Base-by-base conservation (phyloP, 2,888 invertebrate species). In the Drosophila greeni region DNA sequence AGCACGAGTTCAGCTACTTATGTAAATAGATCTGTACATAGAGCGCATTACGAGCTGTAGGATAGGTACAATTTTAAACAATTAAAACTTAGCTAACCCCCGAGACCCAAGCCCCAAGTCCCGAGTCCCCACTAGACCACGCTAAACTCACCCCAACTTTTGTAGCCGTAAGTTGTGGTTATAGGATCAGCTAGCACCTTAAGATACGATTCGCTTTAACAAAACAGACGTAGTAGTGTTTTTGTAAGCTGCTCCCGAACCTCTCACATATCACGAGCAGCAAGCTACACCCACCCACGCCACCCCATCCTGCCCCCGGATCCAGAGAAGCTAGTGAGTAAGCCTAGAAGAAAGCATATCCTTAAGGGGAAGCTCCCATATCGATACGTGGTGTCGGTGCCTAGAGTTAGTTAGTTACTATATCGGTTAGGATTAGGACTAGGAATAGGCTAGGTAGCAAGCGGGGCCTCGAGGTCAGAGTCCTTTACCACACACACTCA, bases 11-110 rank as follows among this genome's bases (percentile, higher is more conserved):
- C 34, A 48, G 60, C 62, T 37, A 58, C 36, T 62, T 62, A 16
- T 62, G 62, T 62, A 62, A 51, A 62, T 62, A 62, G 42, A 62
- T 51, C 62, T 62, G 62, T 62, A 59, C 12, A 62, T 62, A 62
- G 20, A 14, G 29, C n/a, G 43, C 42, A 45, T 40, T 34, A 42
- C 47, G 49, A 72, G 73, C 73, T 68, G 81, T 76, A 76, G 76
- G 76, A 52, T 76, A 76, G 76, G 64, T 56, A 62, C 29, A 75
- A 77, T 75, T 76, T 81, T 76, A 31, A 80, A 70, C 66, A 74
- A 53, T 64, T 64, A 59, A 59, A 34, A 26, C 47, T 77, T 73
- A 75, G 70, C 61, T 70, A 57, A 58, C 3, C 20, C 26, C 26
- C 26, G 3, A 43, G 6, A 1, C 24, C 24, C 1, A 26, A 26